Evolutionary conservation across 2,797 vertebrate species (phyloP), one percentile per base, ranked within the genome.

Genomic region (Aulostomus chinensis): DNA sequence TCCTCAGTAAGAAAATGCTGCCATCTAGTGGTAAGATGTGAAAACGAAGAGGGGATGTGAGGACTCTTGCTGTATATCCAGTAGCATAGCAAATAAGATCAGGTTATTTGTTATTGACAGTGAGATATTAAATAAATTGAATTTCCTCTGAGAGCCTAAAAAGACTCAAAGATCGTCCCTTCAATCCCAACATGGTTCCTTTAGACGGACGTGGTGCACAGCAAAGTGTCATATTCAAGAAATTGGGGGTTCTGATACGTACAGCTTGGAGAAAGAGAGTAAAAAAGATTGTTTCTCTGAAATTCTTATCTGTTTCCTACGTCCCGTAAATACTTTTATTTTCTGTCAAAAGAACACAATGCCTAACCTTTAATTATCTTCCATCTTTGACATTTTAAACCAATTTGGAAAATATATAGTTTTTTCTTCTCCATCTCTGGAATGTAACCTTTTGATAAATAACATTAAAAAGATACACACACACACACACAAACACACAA

Each of bases 11-110:
- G 14, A 13, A 22, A 49, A 65, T 15, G 21, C 9, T 48, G n/a
- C 50, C 48, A 65, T 46, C 78, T 72, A 52, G 29, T 40, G 76
- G 66, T n/a, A 0, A 9, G 0, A n/a, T 20, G 0, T 16, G 2
- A 0, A 17, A n/a, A n/a, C n/a, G n/a, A n/a, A n/a, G n/a, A n/a
- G n/a, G n/a, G n/a, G n/a, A n/a, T n/a, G n/a, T n/a, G n/a, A n/a
- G n/a, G n/a, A n/a, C n/a, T n/a, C n/a, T n/a, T n/a, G n/a, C n/a
- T n/a, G n/a, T n/a, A n/a, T n/a, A n/a, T n/a, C n/a, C n/a, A n/a
- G n/a, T n/a, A n/a, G n/a, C n/a, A n/a, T n/a, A n/a, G n/a, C n/a
- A n/a, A n/a, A n/a, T n/a, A n/a, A n/a, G n/a, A n/a, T n/a, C n/a
- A n/a, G n/a, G n/a, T n/a, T n/a, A n/a, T n/a, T n/a, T n/a, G n/a